A percentile compares a stretch with the other conserved stretches of the same genome.
Conservation (phyloP, 2,797 vertebrate genomes). For the Limnodromus scolopaceus region DNA sequence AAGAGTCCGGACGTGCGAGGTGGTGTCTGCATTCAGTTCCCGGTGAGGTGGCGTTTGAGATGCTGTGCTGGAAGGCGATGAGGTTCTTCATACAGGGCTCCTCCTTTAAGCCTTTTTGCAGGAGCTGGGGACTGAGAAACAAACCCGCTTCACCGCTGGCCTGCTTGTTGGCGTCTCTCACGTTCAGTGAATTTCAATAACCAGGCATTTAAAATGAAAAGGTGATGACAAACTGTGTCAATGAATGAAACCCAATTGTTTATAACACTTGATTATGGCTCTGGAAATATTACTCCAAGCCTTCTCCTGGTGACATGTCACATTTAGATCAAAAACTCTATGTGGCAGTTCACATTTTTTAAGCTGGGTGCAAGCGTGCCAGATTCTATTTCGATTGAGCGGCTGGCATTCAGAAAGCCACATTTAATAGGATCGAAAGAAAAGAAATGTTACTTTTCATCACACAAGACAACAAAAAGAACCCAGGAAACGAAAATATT, state of each 20-base stretch:
- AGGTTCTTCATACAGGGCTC: not conserved
- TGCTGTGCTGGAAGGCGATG: not conserved
- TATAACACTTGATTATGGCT: constrained; percentile 49
- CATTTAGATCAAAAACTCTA: constrained; percentile 74
- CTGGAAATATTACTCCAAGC: constrained; percentile 54
- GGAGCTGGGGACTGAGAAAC: not conserved
- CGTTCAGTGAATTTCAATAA: constrained; percentile 54
- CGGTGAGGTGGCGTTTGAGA: not conserved
- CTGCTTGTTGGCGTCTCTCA: constrained; percentile 28
- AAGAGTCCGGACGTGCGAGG: not conserved
- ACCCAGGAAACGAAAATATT: constrained; percentile 85
- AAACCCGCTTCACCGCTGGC: not conserved
- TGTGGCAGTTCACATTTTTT: constrained; percentile 73
- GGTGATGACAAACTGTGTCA: constrained; percentile 59
- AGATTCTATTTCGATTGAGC: constrained; percentile 79
- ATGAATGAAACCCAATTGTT: constrained; percentile 51
- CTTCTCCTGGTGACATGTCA: constrained; percentile 70
- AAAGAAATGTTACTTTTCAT: constrained; percentile 88
- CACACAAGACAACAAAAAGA: constrained; percentile 85
- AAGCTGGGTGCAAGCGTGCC: constrained; percentile 69
- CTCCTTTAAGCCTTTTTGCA: not conserved
- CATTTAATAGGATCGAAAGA: constrained; percentile 82
- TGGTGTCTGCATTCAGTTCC: not conserved
- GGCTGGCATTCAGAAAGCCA: constrained; percentile 75
- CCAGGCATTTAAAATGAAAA: constrained; percentile 37